Evolutionary conservation across 2,797 vertebrate genomes (phyloP), one percentile per base, ranked within the genome.

Genomic region (Sciurus carolinensis): DNA sequence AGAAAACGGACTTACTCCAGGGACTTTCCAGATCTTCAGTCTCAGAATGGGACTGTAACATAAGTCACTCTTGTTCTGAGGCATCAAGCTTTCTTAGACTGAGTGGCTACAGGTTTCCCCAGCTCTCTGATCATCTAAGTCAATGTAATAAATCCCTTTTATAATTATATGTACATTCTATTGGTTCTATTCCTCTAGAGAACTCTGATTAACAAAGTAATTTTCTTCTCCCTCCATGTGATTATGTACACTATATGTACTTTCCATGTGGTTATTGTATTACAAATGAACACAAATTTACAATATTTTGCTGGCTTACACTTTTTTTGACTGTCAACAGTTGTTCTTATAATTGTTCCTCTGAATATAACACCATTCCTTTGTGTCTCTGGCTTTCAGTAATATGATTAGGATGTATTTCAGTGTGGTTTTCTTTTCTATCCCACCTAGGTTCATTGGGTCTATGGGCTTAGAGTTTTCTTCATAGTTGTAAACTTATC

Each of bases 191-290:
- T 83, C 33, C 59, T 52, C 18, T 66, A 64, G 47, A 66, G 57
- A 59, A 59, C 57, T 59, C 57, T 59, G 18, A 57, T 57, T 18
- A 22, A 20, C 33, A 52, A 44, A 76, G 64, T 44, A 66, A 62
- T 66, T 85, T 94, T 83, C 87, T 59, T 82, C 28, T 59, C 39
- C 62, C n/a, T 96, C 14, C 36, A 57, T 88, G 42, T 73, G 83
- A 24, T 52, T 39, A 39, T 39, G 4, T 39, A 39, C 39, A 39
- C 39, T 39, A 39, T 39, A 39, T 39, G 39, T 39, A 39, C 39
- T 3, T 39, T 47, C 44, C 44, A 47, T 8, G 44, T 47, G 44
- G 44, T 47, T 47, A 47, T 47, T 8, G 44, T 47, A 47, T 47
- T 47, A 47, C 7, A 47, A 47, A 47, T 47, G 44, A 47, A 91